These are phyloP conservation scores for Drosophila lacertosa DNA, from an alignment of 1,140 invertebrate species.

Conservation along the genomic window DNA sequence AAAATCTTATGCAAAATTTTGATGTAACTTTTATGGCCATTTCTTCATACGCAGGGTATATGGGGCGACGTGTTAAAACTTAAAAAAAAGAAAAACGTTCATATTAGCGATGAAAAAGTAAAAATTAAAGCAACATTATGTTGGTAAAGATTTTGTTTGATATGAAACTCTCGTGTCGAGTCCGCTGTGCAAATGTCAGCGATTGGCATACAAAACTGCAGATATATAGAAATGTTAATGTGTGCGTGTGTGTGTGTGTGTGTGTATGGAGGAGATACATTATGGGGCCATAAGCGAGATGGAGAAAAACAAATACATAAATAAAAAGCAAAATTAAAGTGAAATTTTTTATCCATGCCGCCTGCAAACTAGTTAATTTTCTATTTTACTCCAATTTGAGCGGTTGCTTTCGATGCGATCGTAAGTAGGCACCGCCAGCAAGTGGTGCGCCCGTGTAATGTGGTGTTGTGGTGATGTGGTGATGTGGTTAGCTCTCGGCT, in stretches of 20 bases:
- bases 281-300: slow-evolving; percentile 57
- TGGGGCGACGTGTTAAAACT: slow-evolving; percentile 51
- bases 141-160: slow-evolving; percentile 30
- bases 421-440: slow-evolving; percentile 43
- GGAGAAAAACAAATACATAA: slow-evolving; percentile 80
- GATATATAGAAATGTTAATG: slow-evolving; percentile 23
- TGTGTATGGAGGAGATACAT: slow-evolving; percentile 28
- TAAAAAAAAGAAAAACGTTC: slow-evolving; percentile 40
- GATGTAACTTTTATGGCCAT: neutral
- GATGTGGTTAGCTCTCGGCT: neutral
- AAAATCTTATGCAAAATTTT: neutral
- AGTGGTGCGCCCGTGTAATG: neutral
- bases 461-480: slow-evolving; percentile 10
- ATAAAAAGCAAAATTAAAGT: slow-evolving; percentile 83
- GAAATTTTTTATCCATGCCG: slow-evolving; percentile 72
- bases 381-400: slow-evolving; percentile 84
- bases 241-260: slow-evolving; percentile 1
- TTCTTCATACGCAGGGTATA: neutral
- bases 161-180: slow-evolving; percentile 61
- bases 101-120: slow-evolving; percentile 36
- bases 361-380: slow-evolving; percentile 82
- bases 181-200: slow-evolving; percentile 53
- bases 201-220: slow-evolving; percentile 75
- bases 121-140: slow-evolving; percentile 70
- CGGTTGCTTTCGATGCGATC: slow-evolving; percentile 65